Percentiles rank a stretch among this genome's conserved stretches.
Evolutionary conservation across 2,888 invertebrate species (phyloP).

Genomic region (Trilocha varians): DNA sequence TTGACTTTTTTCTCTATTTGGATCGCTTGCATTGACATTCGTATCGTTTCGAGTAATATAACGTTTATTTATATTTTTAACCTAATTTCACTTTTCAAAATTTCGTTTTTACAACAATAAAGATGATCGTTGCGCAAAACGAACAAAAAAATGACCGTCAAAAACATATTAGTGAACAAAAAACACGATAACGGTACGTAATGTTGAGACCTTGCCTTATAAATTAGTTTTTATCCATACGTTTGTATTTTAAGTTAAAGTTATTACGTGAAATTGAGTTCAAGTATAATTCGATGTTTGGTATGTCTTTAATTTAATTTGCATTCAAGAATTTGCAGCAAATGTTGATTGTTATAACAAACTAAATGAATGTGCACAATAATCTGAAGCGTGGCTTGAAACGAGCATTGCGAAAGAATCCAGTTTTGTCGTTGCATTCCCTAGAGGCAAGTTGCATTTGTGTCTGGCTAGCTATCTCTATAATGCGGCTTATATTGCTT

Average conservation of each 20-base stretch:
- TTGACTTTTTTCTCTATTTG: conserved; percentile 35
- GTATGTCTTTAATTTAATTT: background rate
- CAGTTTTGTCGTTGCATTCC: conserved; percentile 27
- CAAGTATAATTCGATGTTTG: background rate
- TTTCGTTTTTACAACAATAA: background rate
- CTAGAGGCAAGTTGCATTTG: conserved; percentile 15
- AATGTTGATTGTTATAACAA: background rate
- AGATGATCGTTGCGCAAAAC: background rate
- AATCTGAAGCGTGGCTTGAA: background rate
- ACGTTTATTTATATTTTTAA: conserved; percentile 26
- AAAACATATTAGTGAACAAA: background rate
- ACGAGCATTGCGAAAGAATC: conserved; percentile 15
- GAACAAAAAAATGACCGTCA: background rate
- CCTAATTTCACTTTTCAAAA: conserved; percentile 25
- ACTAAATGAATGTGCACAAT: background rate
- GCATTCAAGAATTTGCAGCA: background rate
- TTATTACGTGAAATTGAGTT: background rate
- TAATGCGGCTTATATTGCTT: background rate
- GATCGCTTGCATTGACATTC: conserved; percentile 35
- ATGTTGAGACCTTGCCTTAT: background rate
- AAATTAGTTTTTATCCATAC: background rate
- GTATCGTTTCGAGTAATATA: conserved; percentile 14
- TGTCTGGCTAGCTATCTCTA: conserved; percentile 5
- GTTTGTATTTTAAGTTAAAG: background rate
- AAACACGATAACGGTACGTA: background rate